A percentile compares a stretch with the other conserved stretches of the same genome.
Conservation (phyloP, 2,888 invertebrate genomes). For the Scelioninae gen. 1 region DNA sequence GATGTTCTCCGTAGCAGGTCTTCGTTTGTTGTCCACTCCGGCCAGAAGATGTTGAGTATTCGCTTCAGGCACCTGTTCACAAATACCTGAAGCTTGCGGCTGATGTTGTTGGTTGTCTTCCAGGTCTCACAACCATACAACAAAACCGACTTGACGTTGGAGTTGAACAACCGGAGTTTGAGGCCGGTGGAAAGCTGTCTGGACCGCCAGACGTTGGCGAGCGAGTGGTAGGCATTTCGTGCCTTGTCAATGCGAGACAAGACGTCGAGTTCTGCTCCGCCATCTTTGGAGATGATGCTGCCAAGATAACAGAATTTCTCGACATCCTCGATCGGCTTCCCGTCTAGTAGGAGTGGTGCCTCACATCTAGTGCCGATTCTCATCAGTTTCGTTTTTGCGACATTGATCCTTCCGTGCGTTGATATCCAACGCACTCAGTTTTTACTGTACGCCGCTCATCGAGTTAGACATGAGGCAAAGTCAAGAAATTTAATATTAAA, state of each 20-base stretch:
- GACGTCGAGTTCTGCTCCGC: constrained; percentile 2
- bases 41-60: constrained; percentile 14
- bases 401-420: not conserved
- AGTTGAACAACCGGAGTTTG: not conserved
- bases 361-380: too few relatives aligned
- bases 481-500: not conserved
- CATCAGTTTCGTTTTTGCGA: not conserved
- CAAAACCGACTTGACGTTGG: constrained; percentile 9
- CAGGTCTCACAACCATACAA: constrained; percentile 6
- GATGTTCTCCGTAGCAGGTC: constrained; percentile 8
- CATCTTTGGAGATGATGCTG: constrained; percentile 2
- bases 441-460: not conserved
- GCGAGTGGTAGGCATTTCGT: constrained; percentile 9
- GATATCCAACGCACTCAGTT: constrained; percentile 1
- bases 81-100: not conserved
- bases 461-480: constrained; percentile 7
- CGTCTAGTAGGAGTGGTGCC: constrained; percentile 9
- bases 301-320: constrained; percentile 5
- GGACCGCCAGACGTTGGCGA: constrained; percentile 3
- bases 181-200: not conserved
- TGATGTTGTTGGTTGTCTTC: not conserved
- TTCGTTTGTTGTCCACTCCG: not conserved
- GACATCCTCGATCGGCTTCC: constrained; percentile 5
- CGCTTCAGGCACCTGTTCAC: constrained; percentile 1
- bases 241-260: constrained; percentile 1